phyloP scores from a whole-genome alignment of 2,113 vertebrate species.

The Typhlomys cinereus region DNA sequence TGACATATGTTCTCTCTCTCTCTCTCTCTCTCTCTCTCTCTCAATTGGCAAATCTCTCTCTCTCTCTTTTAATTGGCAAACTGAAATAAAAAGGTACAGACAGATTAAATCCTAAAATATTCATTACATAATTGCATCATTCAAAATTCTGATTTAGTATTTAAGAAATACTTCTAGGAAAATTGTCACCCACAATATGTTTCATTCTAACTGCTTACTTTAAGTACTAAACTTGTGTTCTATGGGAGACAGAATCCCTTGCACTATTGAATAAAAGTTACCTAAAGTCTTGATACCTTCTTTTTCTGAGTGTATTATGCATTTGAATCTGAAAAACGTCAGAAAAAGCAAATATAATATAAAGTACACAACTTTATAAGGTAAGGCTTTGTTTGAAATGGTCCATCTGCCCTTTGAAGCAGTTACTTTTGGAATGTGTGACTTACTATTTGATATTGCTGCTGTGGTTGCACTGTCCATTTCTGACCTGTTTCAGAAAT shows the following conservation, averaged over 20 bases:
- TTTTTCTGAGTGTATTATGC: neutral
- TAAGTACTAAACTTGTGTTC: slow-evolving; percentile 47
- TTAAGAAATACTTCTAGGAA: neutral
- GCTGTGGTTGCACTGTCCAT: neutral
- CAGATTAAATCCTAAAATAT: slow-evolving; percentile 12
- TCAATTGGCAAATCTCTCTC: too few species aligned
- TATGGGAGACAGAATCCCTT: neutral
- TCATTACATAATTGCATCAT: slow-evolving; percentile 7
- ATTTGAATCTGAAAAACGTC: slow-evolving; percentile 2
- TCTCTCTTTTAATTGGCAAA: neutral
- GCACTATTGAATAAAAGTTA: neutral
- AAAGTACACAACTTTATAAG: neutral
- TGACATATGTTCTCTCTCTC: too few species aligned
- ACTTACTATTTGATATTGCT: neutral
- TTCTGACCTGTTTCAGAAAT: neutral
- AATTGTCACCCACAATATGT: neutral
- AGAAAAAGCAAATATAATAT: neutral
- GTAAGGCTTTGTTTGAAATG: slow-evolving; percentile 14
- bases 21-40: too few species aligned
- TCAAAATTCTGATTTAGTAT: slow-evolving; percentile 50
- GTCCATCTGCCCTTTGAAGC: neutral
- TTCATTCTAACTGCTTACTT: slow-evolving; percentile 56
- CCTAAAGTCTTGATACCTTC: neutral
- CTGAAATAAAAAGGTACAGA: neutral
- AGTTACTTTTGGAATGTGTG: neutral